Percentiles rank a stretch among this genome's conserved stretches.
These are phyloP conservation scores for Chiroxiphia lanceolata DNA, from an alignment of 2,797 vertebrate species.

Conservation along the genomic window DNA sequence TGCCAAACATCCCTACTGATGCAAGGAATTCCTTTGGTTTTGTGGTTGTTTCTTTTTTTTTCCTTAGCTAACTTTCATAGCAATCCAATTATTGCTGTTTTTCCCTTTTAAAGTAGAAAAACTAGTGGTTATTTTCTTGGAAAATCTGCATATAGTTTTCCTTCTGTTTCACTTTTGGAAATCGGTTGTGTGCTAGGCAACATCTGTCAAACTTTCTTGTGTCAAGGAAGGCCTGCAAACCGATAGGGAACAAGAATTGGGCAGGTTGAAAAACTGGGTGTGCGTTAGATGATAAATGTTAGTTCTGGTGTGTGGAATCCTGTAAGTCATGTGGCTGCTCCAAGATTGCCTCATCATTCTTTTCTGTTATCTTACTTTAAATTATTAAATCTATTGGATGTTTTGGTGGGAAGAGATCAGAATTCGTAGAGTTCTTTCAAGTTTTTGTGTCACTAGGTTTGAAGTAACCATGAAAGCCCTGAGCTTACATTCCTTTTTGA, in stretches of 20 bases:
- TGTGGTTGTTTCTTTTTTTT: neutral
- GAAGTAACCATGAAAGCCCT: neutral
- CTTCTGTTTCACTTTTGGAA: neutral
- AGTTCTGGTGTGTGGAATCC: neutral
- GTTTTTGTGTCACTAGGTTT: neutral
- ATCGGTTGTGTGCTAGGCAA: neutral
- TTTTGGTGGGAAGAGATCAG: neutral
- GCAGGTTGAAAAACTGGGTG: neutral
- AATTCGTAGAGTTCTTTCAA: neutral
- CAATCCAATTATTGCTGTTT: neutral
- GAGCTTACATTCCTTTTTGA: neutral
- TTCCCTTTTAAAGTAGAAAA: neutral
- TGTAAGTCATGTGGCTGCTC: neutral
- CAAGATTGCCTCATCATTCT: fast-evolving
- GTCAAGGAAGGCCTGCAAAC: neutral
- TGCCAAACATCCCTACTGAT: neutral
- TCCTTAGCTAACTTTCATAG: neutral
- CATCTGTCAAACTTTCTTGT: neutral
- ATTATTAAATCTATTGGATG: neutral
- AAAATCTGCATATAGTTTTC: neutral
- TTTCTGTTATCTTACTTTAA: neutral
- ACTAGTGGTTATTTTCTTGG: neutral
- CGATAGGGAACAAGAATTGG: neutral
- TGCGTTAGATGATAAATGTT: neutral
- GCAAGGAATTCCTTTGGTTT: neutral